These are phyloP conservation scores for Heliconius congener DNA, from an alignment of 1,140 invertebrate genomes.

Conservation along the genomic window DNA sequence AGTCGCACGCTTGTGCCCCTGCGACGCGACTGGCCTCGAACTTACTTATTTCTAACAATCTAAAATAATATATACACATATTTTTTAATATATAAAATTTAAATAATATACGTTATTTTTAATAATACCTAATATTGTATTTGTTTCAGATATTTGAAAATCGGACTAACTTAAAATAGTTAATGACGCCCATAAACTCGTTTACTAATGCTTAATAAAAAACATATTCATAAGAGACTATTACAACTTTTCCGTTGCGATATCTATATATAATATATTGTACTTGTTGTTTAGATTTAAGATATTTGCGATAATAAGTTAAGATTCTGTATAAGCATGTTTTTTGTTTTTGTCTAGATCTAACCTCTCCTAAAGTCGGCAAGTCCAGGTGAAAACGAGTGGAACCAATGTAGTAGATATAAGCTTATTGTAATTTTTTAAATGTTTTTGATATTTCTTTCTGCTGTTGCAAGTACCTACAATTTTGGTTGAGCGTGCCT, in stretches of 20 bases:
- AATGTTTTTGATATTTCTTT: background rate
- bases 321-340: too few relatives aligned
- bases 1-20: too few relatives aligned
- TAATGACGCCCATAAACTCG: background rate
- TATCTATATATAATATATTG: slow-evolving; percentile 2
- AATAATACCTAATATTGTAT: background rate
- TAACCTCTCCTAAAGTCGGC: slow-evolving; percentile 39
- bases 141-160: slow-evolving; percentile 4
- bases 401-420: slow-evolving; percentile 37
- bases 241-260: slow-evolving; percentile 45
- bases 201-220: background rate
- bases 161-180: slow-evolving; percentile 1
- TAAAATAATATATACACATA: too few relatives aligned
- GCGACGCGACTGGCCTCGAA: too few relatives aligned
- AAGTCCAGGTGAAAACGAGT: slow-evolving; percentile 44
- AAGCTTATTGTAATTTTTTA: slow-evolving; percentile 20
- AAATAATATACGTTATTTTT: too few relatives aligned
- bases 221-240: background rate
- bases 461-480: slow-evolving; percentile 12
- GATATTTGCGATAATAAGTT: slow-evolving; percentile 48
- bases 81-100: too few relatives aligned
- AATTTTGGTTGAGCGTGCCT: slow-evolving; percentile 15
- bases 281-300: slow-evolving; percentile 12
- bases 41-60: too few relatives aligned
- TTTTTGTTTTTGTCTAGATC: slow-evolving; percentile 48